phyloP scores from a whole-genome alignment of 2,797 vertebrate species.

The Neosilurus hyrtlii region DNA sequence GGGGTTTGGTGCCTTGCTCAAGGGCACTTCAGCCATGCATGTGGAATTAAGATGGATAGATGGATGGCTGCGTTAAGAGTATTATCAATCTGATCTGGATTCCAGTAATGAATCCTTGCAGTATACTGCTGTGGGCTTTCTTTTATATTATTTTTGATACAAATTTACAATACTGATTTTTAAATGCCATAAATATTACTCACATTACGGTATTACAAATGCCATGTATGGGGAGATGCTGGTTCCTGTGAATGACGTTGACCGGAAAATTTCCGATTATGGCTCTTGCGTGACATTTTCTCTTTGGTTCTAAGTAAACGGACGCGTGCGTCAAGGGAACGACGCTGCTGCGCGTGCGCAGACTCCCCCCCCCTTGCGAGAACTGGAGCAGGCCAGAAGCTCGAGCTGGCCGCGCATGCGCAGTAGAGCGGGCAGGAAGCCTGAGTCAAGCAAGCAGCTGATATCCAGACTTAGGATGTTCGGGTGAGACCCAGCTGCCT shows the following conservation, averaged over 20 bases:
- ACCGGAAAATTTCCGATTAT: not conserved
- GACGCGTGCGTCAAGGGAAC: not conserved
- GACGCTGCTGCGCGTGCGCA: not conserved
- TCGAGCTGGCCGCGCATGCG: conserved; percentile 5
- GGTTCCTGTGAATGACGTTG: conserved; percentile 9
- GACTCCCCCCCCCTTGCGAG: no score
- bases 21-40: no score
- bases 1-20: no score
- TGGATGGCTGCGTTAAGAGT: not conserved
- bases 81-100: not conserved
- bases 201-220: not conserved
- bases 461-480: conserved; percentile 50
- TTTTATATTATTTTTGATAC: not conserved
- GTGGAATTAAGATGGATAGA: no score
- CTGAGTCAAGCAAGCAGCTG: conserved; percentile 56
- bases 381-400: not conserved
- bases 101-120: not conserved
- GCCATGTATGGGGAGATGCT: not conserved
- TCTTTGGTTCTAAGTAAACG: not conserved
- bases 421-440: conserved; percentile 49
- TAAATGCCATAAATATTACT: not conserved
- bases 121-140: not conserved
- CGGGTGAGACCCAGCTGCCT: conserved; percentile 38
- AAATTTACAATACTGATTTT: not conserved
- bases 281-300: not conserved